A percentile compares a stretch with the other conserved stretches of the same genome.
Evolutionary conservation across 1,140 invertebrate genomes (phyloP).

Genomic region (Plutomurus gul): DNA sequence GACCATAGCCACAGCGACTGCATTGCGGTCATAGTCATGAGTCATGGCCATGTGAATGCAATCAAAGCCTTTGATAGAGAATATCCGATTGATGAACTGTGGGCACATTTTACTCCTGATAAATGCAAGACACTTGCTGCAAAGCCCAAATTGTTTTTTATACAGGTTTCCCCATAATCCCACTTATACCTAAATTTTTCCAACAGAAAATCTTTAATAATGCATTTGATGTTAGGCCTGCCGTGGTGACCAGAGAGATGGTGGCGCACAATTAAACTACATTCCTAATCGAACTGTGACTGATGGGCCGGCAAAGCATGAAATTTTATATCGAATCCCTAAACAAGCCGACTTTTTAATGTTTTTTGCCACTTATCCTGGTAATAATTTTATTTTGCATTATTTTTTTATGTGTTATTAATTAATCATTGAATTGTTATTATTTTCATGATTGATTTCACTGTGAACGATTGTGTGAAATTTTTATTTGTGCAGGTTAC

Average conservation of each 20-base stretch:
- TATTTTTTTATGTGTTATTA: background rate
- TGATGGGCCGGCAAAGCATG: slow-evolving; percentile 36
- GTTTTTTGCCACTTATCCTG: slow-evolving; percentile 64
- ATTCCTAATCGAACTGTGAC: slow-evolving; percentile 32
- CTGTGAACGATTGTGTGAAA: too few relatives aligned
- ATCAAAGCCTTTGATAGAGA: slow-evolving; percentile 60
- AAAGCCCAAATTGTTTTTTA: slow-evolving; percentile 61
- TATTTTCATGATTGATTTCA: too few relatives aligned
- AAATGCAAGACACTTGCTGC: slow-evolving; percentile 61
- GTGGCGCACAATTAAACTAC: slow-evolving; percentile 39
- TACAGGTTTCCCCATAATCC: slow-evolving; percentile 55
- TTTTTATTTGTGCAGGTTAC: slow-evolving; percentile 64
- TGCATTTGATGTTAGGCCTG: slow-evolving; percentile 54
- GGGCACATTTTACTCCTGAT: slow-evolving; percentile 61
- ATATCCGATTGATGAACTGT: slow-evolving; percentile 56
- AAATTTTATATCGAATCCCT: slow-evolving; percentile 59
- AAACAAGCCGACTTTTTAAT: slow-evolving; percentile 65
- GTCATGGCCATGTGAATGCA: slow-evolving; percentile 62
- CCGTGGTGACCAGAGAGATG: slow-evolving; percentile 58
- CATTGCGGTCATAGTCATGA: slow-evolving; percentile 60
- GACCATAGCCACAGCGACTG: slow-evolving; percentile 60
- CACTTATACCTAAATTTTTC: background rate
- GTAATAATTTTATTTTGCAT: too few relatives aligned
- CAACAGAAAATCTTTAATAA: background rate
- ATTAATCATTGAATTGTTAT: background rate